Conservation (phyloP, 2,797 vertebrate genomes). For the Alca torda region DNA sequence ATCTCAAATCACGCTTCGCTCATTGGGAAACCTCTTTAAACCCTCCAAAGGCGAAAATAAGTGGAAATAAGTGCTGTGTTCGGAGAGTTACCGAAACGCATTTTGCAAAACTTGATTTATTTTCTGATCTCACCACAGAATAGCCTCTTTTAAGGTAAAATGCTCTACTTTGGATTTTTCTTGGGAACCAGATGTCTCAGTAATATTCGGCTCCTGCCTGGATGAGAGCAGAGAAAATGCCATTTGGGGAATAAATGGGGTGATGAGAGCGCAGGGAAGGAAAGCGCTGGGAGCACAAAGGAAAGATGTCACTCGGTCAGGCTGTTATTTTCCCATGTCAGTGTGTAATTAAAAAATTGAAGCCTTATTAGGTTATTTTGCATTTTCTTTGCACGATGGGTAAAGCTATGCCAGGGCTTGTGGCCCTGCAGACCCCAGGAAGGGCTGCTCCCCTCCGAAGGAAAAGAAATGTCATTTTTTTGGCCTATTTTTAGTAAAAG, state of each 20-base stretch:
- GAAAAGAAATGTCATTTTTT: not conserved
- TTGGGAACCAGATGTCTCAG: not conserved
- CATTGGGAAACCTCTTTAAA: not conserved
- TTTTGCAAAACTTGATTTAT: not conserved
- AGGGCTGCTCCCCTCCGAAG: not conserved
- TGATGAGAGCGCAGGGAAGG: not conserved
- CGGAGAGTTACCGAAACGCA: accelerated
- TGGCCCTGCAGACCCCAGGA: not conserved
- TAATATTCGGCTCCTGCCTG: not conserved
- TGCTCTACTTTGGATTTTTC: not conserved
- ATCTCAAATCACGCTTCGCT: not conserved
- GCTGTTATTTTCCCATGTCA: not conserved
- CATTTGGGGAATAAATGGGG: not conserved
- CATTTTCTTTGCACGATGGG: accelerated
- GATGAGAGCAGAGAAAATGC: not conserved
- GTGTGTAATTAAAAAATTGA: not conserved
- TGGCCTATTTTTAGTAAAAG: not conserved
- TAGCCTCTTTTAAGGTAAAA: not conserved
- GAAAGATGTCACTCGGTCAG: accelerated
- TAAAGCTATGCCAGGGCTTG: accelerated
- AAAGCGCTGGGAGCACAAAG: not conserved
- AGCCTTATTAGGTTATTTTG: not conserved
- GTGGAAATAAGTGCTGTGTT: not conserved
- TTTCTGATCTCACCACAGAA: not conserved
- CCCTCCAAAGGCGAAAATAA: not conserved